A percentile compares a stretch with the other conserved stretches of the same genome.
phyloP scores from a whole-genome alignment of 2,888 invertebrate genomes.

The Gordius sp. region DNA sequence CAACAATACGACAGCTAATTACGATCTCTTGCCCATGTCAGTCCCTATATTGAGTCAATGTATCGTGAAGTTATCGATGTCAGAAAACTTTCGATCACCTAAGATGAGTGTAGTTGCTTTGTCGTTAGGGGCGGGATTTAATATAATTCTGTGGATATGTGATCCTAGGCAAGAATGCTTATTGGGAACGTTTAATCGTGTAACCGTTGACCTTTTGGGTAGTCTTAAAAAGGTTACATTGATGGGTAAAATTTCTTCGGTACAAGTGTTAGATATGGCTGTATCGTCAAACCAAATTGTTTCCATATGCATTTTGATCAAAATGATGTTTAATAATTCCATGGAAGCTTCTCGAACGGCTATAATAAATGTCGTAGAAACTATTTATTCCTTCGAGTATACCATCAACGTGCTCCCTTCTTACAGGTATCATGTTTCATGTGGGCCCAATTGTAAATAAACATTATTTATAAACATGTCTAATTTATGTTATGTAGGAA shows the following conservation, averaged over 20 bases:
- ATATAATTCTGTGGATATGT: background rate
- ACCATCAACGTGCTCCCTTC: background rate
- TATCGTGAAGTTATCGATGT: background rate
- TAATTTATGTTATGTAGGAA: too few species aligned
- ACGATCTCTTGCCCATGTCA: background rate
- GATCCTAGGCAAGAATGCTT: too few species aligned
- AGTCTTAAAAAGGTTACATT: too few species aligned
- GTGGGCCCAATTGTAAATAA: too few species aligned
- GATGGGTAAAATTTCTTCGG: too few species aligned
- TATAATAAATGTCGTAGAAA: background rate
- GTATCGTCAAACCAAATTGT: background rate
- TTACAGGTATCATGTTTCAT: too few species aligned
- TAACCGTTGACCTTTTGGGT: too few species aligned
- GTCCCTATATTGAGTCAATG: background rate
- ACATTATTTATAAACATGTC: too few species aligned
- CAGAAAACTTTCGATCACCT: conserved; percentile 11
- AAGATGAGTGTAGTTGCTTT: background rate
- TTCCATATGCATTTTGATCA: background rate
- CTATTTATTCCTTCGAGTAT: background rate
- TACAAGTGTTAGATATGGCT: background rate
- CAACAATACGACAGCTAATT: background rate
- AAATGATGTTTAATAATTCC: too few species aligned
- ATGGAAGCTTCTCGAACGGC: background rate
- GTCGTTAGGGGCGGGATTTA: background rate
- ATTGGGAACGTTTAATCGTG: too few species aligned